Evolutionary conservation across 2,888 invertebrate genomes (phyloP), one percentile per base, ranked within the genome.

Genomic region (Sycophila texana): DNA sequence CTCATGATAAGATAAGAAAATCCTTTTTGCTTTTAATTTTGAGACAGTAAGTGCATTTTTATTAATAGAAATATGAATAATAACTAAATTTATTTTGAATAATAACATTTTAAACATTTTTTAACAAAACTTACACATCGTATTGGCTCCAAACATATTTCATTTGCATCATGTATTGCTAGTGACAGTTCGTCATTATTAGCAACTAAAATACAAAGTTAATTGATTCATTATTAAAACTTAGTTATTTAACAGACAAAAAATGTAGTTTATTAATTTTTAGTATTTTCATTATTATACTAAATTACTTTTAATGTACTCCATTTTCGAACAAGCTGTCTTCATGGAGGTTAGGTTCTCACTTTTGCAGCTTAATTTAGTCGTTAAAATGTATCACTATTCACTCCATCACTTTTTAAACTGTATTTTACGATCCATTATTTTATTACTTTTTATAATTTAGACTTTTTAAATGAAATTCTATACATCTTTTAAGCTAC

Each of bases 61-160:
- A 47, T 58, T 39, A 51, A 51, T 51, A 14, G 14, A 51, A 10
- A 51, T 4, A 51, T n/a, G n/a, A 14, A 57, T 47, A 39, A 51
- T 14, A 72, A 60, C 47, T 5, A 16, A 22, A 10, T 49, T 68
- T 60, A 60, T 72, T 60, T 61, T 30, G 30, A 14, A 55, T 57
- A 53, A 53, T 12, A 55, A 53, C n/a, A 55, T 0, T 26, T 68
- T 18, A 4, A 47, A 14, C 4, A 13, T 51, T 2, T 22, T 0
- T 20, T 49, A 53, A 22, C 57, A 22, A 18, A 67, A 74, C 79
- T 74, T 60, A 79, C 79, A 26, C 39, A 66, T 26, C 63, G 16
- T 51, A 79, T 79, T 1, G 79, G 79, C 39, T 74, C 79, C 3
- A 74, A 39, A 39, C 74, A 74, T 18, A 79, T 70, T 4, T 61